phyloP scores from a whole-genome alignment of 2,888 invertebrate genomes.

The Eucera pruinosa region DNA sequence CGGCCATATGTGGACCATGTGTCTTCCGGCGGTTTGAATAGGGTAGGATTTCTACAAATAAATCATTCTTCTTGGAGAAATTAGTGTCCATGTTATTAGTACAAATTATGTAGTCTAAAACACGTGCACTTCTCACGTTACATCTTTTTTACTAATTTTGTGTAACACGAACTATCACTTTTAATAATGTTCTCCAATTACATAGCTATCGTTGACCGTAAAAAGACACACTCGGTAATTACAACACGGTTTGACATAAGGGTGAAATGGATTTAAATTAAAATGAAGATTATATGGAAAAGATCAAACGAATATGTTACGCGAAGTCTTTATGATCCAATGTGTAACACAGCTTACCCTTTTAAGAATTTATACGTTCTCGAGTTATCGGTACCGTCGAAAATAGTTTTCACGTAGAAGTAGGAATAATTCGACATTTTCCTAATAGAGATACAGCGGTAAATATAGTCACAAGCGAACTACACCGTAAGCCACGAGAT shows the following conservation, averaged over 20 bases:
- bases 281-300: no score
- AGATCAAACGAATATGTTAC: not conserved
- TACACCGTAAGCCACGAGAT: slow-evolving; percentile 35
- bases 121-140: not conserved
- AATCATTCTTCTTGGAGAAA: slow-evolving; percentile 25
- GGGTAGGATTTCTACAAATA: slow-evolving; percentile 73
- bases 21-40: slow-evolving; percentile 71
- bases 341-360: slow-evolving; percentile 80
- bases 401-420: slow-evolving; percentile 75
- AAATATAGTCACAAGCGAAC: slow-evolving; percentile 43
- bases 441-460: slow-evolving; percentile 38
- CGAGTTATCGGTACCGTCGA: slow-evolving; percentile 66
- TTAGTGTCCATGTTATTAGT: not conserved
- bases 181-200: not conserved
- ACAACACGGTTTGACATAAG: no score
- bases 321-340: no score
- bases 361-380: slow-evolving; percentile 75
- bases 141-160: not conserved
- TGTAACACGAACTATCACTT: not conserved
- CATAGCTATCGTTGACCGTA: not conserved
- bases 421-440: slow-evolving; percentile 78
- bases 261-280: no score
- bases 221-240: not conserved
- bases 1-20: slow-evolving; percentile 75
- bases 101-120: not conserved